These are phyloP conservation scores for Cardiocondyla obscurior DNA, from an alignment of 1,140 invertebrate species.

Conservation along the genomic window DNA sequence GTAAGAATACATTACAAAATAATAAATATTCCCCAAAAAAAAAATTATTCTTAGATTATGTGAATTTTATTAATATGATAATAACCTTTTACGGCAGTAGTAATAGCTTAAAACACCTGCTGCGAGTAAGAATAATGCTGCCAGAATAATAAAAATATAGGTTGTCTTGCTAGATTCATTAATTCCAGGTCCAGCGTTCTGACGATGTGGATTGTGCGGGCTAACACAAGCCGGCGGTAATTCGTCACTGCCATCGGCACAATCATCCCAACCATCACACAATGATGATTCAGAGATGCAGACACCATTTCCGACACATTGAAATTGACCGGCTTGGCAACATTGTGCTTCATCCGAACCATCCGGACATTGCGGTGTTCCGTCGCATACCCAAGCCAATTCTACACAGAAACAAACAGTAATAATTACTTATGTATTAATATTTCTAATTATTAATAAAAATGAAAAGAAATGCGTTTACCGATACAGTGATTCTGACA, in stretches of 20 bases:
- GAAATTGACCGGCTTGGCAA: constrained; percentile 86
- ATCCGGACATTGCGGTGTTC: constrained; percentile 89
- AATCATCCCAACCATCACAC: constrained; percentile 89
- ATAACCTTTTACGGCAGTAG: constrained; percentile 57
- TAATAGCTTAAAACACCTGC: constrained; percentile 81
- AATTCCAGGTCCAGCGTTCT: constrained; percentile 65
- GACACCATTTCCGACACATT: constrained; percentile 85
- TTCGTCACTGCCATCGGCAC: constrained; percentile 90
- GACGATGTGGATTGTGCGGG: constrained; percentile 71
- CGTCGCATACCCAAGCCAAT: constrained; percentile 88
- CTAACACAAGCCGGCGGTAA: constrained; percentile 85
- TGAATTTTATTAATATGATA: not conserved
- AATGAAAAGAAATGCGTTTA: constrained; percentile 73
- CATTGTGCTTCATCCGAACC: constrained; percentile 87
- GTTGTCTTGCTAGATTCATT: constrained; percentile 83
- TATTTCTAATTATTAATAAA: not conserved
- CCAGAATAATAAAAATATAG: constrained; percentile 80
- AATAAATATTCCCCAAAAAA: not conserved
- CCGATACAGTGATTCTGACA: constrained; percentile 92
- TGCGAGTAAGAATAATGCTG: constrained; percentile 82
- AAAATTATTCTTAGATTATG: not conserved
- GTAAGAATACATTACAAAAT: not conserved
- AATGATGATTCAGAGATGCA: constrained; percentile 86
- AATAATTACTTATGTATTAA: constrained; percentile 15
- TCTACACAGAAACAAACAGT: constrained; percentile 60